phyloP scores from a whole-genome alignment of 2,888 invertebrate species.

The Bruchidius siliquastri region DNA sequence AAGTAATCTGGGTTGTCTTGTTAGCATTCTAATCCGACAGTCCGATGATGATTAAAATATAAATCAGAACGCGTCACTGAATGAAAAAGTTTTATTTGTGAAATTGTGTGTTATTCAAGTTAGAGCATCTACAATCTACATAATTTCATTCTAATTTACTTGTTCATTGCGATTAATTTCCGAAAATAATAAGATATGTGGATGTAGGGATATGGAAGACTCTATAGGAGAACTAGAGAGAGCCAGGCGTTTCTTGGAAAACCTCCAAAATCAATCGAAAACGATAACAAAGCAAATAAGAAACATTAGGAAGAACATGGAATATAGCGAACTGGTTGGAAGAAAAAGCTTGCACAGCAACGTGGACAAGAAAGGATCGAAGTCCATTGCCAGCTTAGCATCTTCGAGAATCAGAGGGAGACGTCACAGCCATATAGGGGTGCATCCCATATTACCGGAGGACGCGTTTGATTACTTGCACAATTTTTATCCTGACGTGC shows the following conservation, averaged over 20 bases:
- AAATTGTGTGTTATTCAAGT: no score
- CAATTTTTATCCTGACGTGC: constrained; percentile 7
- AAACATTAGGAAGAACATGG: constrained; percentile 17
- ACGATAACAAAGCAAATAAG: constrained; percentile 20
- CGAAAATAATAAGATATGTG: no score
- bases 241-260: constrained; percentile 22
- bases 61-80: no score
- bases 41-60: no score
- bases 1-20: no score
- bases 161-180: no score
- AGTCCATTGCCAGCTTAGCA: constrained; percentile 1
- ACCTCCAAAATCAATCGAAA: constrained; percentile 23
- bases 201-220: constrained; percentile 51
- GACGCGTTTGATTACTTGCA: constrained; percentile 13
- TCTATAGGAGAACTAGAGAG: constrained; percentile 37
- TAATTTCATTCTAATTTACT: no score
- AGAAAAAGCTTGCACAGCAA: constrained; percentile 7
- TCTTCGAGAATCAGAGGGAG: constrained; percentile 9
- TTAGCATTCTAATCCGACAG: no score
- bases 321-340: constrained; percentile 2
- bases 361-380: constrained; percentile 1
- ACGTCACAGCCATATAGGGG: no score
- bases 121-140: no score
- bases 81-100: no score
- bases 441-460: constrained; percentile 10